Percentiles rank a stretch among this genome's conserved stretches.
Evolutionary conservation across 2,797 vertebrate species (phyloP).

Genomic region (Poliocrania exsul): DNA sequence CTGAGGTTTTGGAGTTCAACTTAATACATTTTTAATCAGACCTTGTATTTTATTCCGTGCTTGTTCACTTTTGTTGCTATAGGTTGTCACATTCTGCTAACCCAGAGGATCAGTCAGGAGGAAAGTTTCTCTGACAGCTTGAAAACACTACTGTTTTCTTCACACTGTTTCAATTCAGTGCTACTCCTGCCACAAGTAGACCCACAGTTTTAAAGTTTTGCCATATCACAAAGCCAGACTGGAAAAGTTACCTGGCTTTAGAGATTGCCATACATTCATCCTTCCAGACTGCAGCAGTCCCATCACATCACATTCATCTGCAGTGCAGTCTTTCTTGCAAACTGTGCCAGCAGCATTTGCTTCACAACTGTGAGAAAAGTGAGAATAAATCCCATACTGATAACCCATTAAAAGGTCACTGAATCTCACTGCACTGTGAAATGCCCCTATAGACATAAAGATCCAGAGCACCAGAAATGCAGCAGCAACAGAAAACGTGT

Average conservation of each 20-base stretch:
- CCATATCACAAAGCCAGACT: not conserved
- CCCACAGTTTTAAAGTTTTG: not conserved
- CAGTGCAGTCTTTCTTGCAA: constrained; percentile 77
- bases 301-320: constrained; percentile 17
- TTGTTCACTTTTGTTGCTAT: constrained; percentile 73
- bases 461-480: not conserved
- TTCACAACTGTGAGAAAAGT: constrained; percentile 55
- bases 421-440: constrained; percentile 1
- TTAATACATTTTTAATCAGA: constrained; percentile 74
- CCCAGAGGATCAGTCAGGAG: constrained; percentile 63
- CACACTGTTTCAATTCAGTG: constrained; percentile 43
- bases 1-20: constrained; percentile 45
- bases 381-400: constrained; percentile 75
- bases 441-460: constrained; percentile 74
- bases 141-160: constrained; percentile 35
- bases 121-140: constrained; percentile 26
- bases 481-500: not conserved
- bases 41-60: not conserved
- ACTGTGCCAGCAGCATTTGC: constrained; percentile 36
- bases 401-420: constrained; percentile 66
- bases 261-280: not conserved
- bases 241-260: not conserved
- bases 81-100: constrained; percentile 84
- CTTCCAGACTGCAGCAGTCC: constrained; percentile 2
- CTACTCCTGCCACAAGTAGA: not conserved